phyloP scores from a whole-genome alignment of 2,113 vertebrate species.

The Amphilophus citrinellus region DNA sequence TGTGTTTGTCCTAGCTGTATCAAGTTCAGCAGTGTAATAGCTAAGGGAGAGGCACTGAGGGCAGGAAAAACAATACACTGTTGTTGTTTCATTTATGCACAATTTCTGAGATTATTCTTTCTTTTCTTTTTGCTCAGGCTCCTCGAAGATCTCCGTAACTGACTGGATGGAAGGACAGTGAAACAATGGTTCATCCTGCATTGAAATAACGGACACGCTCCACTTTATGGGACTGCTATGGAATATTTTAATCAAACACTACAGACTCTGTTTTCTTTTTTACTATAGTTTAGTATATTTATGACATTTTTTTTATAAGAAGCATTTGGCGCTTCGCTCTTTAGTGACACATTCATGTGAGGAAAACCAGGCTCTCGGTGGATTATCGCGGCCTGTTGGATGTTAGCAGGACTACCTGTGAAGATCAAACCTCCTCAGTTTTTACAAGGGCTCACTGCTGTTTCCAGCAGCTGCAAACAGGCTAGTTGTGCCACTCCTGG shows the following conservation, averaged over 20 bases:
- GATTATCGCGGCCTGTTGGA: constrained; percentile 34
- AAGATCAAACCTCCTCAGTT: neutral
- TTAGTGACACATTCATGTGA: constrained; percentile 39
- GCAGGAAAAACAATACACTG: neutral
- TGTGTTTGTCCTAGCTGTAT: neutral
- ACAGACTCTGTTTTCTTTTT: constrained; percentile 56
- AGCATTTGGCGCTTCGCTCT: constrained; percentile 58
- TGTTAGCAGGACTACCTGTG: constrained; percentile 27
- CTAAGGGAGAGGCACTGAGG: neutral
- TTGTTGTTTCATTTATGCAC: constrained; percentile 11
- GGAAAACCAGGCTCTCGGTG: constrained; percentile 10
- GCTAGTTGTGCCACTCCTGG: constrained; percentile 31
- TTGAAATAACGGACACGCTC: constrained; percentile 33
- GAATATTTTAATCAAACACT: constrained; percentile 64
- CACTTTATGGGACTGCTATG: constrained; percentile 44
- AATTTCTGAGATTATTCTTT: neutral
- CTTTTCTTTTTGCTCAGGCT: constrained; percentile 22
- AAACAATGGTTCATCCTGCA: neutral
- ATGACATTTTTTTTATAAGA: constrained; percentile 40
- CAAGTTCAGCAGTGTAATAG: neutral
- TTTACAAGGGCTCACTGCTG: constrained; percentile 34
- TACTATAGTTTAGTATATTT: constrained; percentile 60
- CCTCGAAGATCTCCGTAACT: constrained; percentile 16
- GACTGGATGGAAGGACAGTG: constrained; percentile 22
- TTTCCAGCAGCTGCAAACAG: constrained; percentile 31